phyloP scores from a whole-genome alignment of 2,797 vertebrate genomes.

The Leuciscus waleckii region DNA sequence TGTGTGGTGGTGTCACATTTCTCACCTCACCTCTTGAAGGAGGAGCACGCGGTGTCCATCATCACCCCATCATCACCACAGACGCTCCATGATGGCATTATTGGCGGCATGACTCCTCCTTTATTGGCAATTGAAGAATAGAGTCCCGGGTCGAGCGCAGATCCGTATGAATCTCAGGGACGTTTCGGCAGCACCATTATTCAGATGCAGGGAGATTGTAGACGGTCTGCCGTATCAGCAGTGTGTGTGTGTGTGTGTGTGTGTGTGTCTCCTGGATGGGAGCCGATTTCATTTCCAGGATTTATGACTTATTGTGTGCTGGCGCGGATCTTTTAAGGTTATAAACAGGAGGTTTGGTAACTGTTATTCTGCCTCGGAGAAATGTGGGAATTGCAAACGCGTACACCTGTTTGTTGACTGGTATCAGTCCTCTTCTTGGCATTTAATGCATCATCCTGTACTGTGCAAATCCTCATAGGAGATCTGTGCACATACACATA shows the following conservation, averaged over 20 bases:
- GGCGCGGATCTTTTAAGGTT: slow-evolving; percentile 23
- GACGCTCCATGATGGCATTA: slow-evolving; percentile 42
- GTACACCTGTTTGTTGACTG: slow-evolving; percentile 36
- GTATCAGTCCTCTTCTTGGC: slow-evolving; percentile 18
- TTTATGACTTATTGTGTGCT: slow-evolving; percentile 52
- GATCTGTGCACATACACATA: background rate
- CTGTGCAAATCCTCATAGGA: slow-evolving; percentile 1
- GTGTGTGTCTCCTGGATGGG: slow-evolving; percentile 10
- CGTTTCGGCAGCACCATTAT: slow-evolving; percentile 40
- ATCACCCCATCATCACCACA: slow-evolving; percentile 28
- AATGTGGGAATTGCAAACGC: slow-evolving; percentile 51
- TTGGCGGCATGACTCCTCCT: slow-evolving; percentile 30
- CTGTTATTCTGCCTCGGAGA: slow-evolving; percentile 15
- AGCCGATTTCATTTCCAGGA: slow-evolving; percentile 53
- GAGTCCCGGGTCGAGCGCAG: background rate
- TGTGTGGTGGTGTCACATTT: background rate
- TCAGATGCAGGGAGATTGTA: slow-evolving; percentile 37
- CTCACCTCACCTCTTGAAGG: slow-evolving; percentile 10
- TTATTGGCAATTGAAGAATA: slow-evolving; percentile 41
- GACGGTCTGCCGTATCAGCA: slow-evolving; percentile 43
- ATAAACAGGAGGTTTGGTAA: slow-evolving; percentile 32
- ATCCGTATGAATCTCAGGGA: slow-evolving; percentile 19
- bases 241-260: background rate
- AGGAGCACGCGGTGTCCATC: slow-evolving; percentile 25
- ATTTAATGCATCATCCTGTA: slow-evolving; percentile 17